Conservation (phyloP, 2,113 vertebrate species). For the Microcebus jonahi region DNA sequence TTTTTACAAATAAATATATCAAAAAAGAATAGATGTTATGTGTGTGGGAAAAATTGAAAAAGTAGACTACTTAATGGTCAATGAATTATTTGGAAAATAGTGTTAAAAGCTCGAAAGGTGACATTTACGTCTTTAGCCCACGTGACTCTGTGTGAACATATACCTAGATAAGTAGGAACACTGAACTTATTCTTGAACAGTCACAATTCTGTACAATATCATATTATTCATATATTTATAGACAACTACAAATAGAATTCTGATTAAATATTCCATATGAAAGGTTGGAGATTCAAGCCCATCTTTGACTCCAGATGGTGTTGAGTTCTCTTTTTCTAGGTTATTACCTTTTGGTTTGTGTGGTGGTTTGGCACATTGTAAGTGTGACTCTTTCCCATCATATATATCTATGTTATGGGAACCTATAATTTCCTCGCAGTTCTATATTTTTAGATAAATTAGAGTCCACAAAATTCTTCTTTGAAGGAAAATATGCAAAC, state of each 20-base stretch:
- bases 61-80: background rate
- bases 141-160: background rate
- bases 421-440: background rate
- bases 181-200: background rate
- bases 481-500: slow-evolving; percentile 47
- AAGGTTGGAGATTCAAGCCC: background rate
- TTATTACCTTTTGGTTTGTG: background rate
- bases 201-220: background rate
- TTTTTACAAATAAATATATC: background rate
- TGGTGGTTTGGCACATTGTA: background rate
- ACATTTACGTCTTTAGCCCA: background rate
- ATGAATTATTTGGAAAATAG: background rate
- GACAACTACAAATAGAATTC: background rate
- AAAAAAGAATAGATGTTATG: background rate
- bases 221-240: background rate
- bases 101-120: background rate
- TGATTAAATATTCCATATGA: background rate
- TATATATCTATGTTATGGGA: background rate
- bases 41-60: background rate
- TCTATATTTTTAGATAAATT: slow-evolving; percentile 24
- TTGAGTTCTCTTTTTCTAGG: background rate
- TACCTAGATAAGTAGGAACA: background rate
- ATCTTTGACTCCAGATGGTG: background rate
- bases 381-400: background rate
- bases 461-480: background rate